These are phyloP conservation scores for Sarcoramphus papa DNA, from an alignment of 2,797 vertebrate species.

Conservation along the genomic window DNA sequence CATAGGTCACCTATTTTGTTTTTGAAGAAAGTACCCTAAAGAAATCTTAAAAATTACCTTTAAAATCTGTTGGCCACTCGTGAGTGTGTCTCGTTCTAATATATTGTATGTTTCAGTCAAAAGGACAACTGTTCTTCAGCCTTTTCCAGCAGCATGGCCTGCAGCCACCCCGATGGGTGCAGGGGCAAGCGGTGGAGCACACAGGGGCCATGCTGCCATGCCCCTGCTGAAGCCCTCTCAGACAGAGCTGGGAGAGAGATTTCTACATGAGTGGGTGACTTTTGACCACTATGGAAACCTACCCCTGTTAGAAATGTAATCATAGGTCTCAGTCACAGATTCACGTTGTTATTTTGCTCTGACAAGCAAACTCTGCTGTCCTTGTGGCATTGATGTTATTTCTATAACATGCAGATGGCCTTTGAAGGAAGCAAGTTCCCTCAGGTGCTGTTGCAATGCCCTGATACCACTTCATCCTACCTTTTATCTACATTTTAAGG, in stretches of 20 bases:
- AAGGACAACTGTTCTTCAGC: not conserved
- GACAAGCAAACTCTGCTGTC: not conserved
- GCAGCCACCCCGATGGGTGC: accelerated
- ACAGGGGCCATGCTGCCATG: accelerated
- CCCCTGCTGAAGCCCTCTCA: not conserved
- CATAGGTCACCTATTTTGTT: not conserved
- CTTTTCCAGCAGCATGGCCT: not conserved
- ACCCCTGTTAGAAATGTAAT: not conserved
- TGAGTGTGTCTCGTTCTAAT: accelerated
- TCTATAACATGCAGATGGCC: not conserved
- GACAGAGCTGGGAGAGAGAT: not conserved
- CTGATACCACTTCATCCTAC: not conserved
- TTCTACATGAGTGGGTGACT: not conserved
- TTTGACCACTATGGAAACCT: not conserved
- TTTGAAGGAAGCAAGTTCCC: not conserved
- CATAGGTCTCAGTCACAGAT: not conserved
- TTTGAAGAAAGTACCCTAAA: not conserved
- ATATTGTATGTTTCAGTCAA: not conserved
- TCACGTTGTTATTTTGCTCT: accelerated
- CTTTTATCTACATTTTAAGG: not conserved
- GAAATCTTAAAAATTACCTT: not conserved
- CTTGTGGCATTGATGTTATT: not conserved
- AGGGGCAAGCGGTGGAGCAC: not conserved
- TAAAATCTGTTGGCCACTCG: accelerated
- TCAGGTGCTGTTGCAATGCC: not conserved